These are phyloP conservation scores for Nomada flava DNA, from an alignment of 2,888 invertebrate species.

Conservation along the genomic window DNA sequence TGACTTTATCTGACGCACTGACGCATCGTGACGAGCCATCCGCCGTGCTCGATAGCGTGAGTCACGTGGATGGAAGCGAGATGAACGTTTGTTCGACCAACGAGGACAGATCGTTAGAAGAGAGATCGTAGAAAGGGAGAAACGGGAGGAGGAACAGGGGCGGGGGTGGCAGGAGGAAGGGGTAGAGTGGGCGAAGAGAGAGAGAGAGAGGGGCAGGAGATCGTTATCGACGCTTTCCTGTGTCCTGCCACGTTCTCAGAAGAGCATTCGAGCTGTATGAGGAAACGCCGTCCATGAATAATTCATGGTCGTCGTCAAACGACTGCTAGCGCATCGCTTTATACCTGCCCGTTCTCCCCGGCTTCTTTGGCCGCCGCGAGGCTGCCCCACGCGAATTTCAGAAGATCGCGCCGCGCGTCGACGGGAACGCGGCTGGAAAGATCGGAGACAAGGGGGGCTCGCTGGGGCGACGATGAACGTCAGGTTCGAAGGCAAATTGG, in stretches of 20 bases:
- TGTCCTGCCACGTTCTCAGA: slow-evolving; percentile 84
- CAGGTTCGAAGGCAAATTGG: slow-evolving; percentile 18
- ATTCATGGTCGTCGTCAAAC: slow-evolving; percentile 70
- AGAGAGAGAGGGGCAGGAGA: slow-evolving; percentile 56
- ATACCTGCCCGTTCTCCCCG: slow-evolving; percentile 43
- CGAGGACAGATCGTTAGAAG: slow-evolving; percentile 44
- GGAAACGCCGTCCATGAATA: slow-evolving; percentile 71
- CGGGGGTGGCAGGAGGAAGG: slow-evolving; percentile 31
- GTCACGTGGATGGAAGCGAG: slow-evolving; percentile 63
- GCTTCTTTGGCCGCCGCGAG: slow-evolving; percentile 7
- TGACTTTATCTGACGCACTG: slow-evolving; percentile 77
- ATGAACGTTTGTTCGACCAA: slow-evolving; percentile 47
- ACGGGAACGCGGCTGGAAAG: background rate
- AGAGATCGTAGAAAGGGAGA: slow-evolving; percentile 26
- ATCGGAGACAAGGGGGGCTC: background rate
- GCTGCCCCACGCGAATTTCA: slow-evolving; percentile 23
- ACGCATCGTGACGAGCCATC: slow-evolving; percentile 76
- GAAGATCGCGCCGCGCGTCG: background rate
- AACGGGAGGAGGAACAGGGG: background rate
- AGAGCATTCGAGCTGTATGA: slow-evolving; percentile 82
- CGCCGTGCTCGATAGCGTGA: slow-evolving; percentile 58
- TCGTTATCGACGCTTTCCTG: slow-evolving; percentile 83
- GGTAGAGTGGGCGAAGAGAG: slow-evolving; percentile 36
- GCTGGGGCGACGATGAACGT: slow-evolving; percentile 7
- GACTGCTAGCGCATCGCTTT: slow-evolving; percentile 73